These are phyloP conservation scores for Marasmarcha lunaedactyla DNA, from an alignment of 2,888 invertebrate genomes.

Conservation along the genomic window DNA sequence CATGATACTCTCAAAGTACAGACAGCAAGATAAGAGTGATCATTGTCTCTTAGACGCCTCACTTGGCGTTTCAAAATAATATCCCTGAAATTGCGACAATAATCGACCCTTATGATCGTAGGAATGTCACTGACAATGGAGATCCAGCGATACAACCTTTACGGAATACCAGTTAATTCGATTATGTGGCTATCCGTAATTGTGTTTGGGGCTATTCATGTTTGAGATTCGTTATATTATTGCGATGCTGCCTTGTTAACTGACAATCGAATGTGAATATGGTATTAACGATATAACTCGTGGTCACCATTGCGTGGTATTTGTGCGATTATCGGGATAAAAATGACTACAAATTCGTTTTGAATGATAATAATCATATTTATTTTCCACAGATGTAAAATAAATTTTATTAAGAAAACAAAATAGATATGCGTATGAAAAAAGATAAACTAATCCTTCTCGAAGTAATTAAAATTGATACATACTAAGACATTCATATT, in stretches of 20 bases:
- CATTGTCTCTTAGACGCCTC: too few relatives aligned
- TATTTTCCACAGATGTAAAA: too few relatives aligned
- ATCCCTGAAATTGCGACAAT: conserved; percentile 64
- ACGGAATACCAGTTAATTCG: conserved; percentile 62
- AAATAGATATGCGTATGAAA: too few relatives aligned
- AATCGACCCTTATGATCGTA: conserved; percentile 64
- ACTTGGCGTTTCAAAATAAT: conserved; percentile 34
- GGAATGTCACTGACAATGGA: conserved; percentile 60
- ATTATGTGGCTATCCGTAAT: conserved; percentile 68
- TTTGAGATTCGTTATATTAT: conserved; percentile 69
- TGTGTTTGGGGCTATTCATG: conserved; percentile 67
- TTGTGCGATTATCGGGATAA: too few relatives aligned
- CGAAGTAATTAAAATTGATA: too few relatives aligned
- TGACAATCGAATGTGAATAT: conserved; percentile 53
- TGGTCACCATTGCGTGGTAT: conserved; percentile 25
- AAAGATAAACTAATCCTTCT: too few relatives aligned
- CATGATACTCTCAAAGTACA: too few relatives aligned
- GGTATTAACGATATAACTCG: conserved; percentile 49
- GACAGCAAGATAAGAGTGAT: too few relatives aligned
- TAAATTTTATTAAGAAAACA: too few relatives aligned
- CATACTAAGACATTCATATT: too few relatives aligned
- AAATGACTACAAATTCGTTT: too few relatives aligned
- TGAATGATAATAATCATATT: too few relatives aligned
- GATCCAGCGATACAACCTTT: conserved; percentile 66
- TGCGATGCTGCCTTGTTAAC: conserved; percentile 35